These are phyloP conservation scores for Hylomyscus alleni DNA, from an alignment of 2,797 vertebrate genomes.

Conservation along the genomic window DNA sequence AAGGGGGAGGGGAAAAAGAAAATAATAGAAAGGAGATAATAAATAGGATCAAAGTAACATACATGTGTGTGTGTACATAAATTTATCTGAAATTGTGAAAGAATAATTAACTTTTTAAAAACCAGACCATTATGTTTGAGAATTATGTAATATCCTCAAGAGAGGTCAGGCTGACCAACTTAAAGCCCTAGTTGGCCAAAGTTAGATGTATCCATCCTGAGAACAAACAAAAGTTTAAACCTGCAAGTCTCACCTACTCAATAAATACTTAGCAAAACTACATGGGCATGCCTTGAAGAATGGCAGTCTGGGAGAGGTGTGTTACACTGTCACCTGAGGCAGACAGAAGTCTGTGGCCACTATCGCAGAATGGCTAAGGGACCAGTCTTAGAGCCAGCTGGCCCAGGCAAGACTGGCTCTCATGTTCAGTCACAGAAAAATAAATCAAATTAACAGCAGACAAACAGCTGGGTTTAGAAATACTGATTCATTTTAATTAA, in stretches of 20 bases:
- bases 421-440: not conserved
- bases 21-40: not conserved
- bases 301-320: not conserved
- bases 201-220: too few relatives aligned
- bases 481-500: not conserved
- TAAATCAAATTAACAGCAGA: not conserved
- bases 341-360: not conserved
- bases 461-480: slow-evolving; percentile 19
- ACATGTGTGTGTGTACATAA: not conserved
- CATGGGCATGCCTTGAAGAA: not conserved
- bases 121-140: not conserved
- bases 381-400: not conserved
- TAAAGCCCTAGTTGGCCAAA: not conserved
- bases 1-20: not conserved
- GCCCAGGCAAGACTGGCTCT: not conserved
- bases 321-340: not conserved
- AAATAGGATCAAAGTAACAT: too few relatives aligned
- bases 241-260: not conserved
- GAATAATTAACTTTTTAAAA: not conserved
- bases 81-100: not conserved
- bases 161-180: not conserved
- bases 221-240: not conserved
- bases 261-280: not conserved
- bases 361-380: not conserved
- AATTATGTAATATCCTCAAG: not conserved